Percentiles rank a stretch among this genome's conserved stretches.
Conservation (phyloP, 1,140 invertebrate species). For the Lasioglossum albipes region DNA sequence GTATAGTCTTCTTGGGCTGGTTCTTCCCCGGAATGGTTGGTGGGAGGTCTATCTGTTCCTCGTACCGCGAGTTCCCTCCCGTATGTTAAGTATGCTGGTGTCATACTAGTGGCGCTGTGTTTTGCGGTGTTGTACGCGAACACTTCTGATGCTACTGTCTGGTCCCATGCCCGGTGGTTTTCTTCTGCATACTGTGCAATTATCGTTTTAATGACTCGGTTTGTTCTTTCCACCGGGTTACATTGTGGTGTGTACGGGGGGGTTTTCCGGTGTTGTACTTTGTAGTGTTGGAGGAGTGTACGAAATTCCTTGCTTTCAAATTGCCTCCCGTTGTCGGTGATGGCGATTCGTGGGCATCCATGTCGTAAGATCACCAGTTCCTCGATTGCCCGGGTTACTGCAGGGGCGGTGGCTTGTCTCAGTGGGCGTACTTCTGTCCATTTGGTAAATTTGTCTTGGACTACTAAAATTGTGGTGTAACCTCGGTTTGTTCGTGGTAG, state of each 20-base stretch:
- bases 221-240: background rate
- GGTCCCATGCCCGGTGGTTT: background rate
- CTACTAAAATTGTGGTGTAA: background rate
- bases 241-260: background rate
- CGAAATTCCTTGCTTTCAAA: background rate
- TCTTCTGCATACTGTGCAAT: background rate
- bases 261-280: background rate
- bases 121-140: too few species aligned
- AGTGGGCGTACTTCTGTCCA: background rate
- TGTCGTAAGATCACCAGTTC: background rate
- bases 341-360: background rate
- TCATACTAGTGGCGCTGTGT: too few species aligned
- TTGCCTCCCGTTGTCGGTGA: background rate
- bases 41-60: too few species aligned
- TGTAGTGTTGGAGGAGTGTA: background rate
- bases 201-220: background rate
- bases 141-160: background rate
- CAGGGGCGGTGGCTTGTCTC: background rate
- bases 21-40: too few species aligned
- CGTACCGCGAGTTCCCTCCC: too few species aligned
- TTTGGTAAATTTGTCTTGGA: constrained; percentile 5
- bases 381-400: background rate
- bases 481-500: background rate
- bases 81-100: too few species aligned
- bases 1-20: too few species aligned